Evolutionary conservation across 2,888 invertebrate species (phyloP).

Genomic region (Callosobruchus maculatus): DNA sequence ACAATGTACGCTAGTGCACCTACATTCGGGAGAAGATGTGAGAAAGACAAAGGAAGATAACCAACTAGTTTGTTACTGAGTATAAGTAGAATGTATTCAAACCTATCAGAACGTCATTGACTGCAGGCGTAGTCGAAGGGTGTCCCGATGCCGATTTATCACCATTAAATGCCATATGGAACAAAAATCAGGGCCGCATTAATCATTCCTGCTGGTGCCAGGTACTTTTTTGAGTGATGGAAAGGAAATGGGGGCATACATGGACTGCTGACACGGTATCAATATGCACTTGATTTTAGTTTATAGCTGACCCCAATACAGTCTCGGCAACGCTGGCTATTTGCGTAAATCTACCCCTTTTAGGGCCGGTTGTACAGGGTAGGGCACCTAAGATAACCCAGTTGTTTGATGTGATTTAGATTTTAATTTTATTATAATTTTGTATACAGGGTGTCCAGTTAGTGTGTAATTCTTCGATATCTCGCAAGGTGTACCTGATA

Average conservation of each 20-base stretch:
- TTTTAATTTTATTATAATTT: too few relatives aligned
- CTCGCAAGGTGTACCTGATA: too few relatives aligned
- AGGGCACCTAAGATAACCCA: too few relatives aligned
- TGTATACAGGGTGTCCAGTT: too few relatives aligned
- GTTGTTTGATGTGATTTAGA: too few relatives aligned
- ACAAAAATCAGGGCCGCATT: conserved; percentile 39
- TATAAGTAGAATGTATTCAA: conserved; percentile 29
- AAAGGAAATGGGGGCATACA: neutral
- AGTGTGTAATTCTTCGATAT: too few relatives aligned
- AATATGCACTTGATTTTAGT: neutral
- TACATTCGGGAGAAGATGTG: neutral
- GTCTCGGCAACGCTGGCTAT: too few relatives aligned
- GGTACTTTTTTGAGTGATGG: neutral
- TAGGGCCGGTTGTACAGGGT: too few relatives aligned
- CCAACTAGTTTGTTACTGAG: neutral
- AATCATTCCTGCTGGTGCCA: neutral
- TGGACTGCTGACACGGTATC: neutral
- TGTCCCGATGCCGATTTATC: conserved; percentile 1
- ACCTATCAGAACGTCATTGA: conserved; percentile 52
- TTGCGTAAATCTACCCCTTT: too few relatives aligned
- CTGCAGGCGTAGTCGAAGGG: conserved; percentile 38
- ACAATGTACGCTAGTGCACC: neutral
- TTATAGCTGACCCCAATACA: too few relatives aligned
- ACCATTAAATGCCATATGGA: conserved; percentile 30
- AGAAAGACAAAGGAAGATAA: neutral